These are phyloP conservation scores for Lethenteron camtschaticum DNA, from an alignment of 2,113 vertebrate genomes.

Conservation along the genomic window DNA sequence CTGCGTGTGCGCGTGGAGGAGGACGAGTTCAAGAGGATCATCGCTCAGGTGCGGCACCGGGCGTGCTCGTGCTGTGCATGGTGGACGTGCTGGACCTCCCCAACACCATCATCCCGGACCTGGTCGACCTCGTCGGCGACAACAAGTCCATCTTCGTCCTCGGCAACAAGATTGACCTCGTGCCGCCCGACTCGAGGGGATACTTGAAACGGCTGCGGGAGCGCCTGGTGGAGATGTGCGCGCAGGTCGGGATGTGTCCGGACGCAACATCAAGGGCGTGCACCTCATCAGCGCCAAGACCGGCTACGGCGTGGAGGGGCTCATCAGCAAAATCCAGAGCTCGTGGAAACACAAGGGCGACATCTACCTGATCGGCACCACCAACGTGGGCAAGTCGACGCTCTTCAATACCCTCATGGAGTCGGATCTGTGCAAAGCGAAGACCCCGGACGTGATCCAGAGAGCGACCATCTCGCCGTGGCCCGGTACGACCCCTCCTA, in stretches of 20 bases:
- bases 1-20: conserved; percentile 26
- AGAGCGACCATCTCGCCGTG: conserved; percentile 63
- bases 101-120: conserved; percentile 19
- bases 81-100: conserved; percentile 56
- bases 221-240: conserved; percentile 23
- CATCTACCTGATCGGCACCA: conserved; percentile 54
- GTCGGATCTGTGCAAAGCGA: conserved; percentile 66
- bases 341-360: conserved; percentile 57
- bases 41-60: conserved; percentile 20
- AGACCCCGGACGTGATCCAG: conserved; percentile 25
- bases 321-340: conserved; percentile 47
- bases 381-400: conserved; percentile 71
- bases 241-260: conserved; percentile 14
- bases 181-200: conserved; percentile 30
- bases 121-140: conserved; percentile 25
- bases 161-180: conserved; percentile 57
- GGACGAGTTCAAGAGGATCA: conserved; percentile 26
- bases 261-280: conserved; percentile 22
- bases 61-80: conserved; percentile 43
- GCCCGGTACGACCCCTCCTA: conserved; percentile 38
- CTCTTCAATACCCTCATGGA: conserved; percentile 59
- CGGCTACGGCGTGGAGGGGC: conserved; percentile 48
- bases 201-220: conserved; percentile 34
- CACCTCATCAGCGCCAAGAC: conserved; percentile 75
- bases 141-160: conserved; percentile 41